Evolutionary conservation across 2,113 vertebrate species (phyloP).

Genomic region (Oophaga pumilio): DNA sequence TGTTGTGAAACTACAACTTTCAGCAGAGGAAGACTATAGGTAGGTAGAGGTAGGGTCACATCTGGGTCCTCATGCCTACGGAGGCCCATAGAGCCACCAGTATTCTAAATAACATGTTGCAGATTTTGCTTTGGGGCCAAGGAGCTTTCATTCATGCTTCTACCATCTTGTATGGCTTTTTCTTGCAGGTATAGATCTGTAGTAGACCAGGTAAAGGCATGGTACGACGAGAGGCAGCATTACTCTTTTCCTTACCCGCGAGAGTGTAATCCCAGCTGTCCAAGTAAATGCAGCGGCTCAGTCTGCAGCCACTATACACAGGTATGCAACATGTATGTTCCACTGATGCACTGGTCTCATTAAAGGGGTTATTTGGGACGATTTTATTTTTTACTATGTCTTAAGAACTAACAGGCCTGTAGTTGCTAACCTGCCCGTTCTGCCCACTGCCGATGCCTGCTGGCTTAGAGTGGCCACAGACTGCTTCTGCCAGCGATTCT

Average conservation of each 20-base stretch:
- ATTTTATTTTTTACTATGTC: no score
- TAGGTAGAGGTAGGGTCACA: background rate
- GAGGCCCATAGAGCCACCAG: background rate
- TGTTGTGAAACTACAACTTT: background rate
- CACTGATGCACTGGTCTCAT: background rate
- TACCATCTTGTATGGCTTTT: background rate
- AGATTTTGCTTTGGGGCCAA: background rate
- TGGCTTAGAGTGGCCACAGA: no score
- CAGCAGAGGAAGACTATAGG: background rate
- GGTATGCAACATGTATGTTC: constrained; percentile 66
- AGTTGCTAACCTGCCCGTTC: no score
- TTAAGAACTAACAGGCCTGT: no score
- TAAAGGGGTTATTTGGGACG: background rate
- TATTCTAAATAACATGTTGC: background rate
- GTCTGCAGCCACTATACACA: constrained; percentile 90
- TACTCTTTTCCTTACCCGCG: constrained; percentile 75
- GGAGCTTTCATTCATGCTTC: background rate
- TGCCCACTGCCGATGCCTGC: no score
- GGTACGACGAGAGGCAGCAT: constrained; percentile 81
- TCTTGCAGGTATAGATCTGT: constrained; percentile 76
- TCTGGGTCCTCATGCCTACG: background rate
- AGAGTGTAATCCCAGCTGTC: constrained; percentile 72
- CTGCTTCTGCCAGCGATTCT: no score
- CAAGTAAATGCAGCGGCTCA: constrained; percentile 76
- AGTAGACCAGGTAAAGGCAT: constrained; percentile 80